Evolutionary conservation across 1,140 invertebrate genomes (phyloP), one percentile per base, ranked within the genome.

Genomic region (Araneus ventricosus): DNA sequence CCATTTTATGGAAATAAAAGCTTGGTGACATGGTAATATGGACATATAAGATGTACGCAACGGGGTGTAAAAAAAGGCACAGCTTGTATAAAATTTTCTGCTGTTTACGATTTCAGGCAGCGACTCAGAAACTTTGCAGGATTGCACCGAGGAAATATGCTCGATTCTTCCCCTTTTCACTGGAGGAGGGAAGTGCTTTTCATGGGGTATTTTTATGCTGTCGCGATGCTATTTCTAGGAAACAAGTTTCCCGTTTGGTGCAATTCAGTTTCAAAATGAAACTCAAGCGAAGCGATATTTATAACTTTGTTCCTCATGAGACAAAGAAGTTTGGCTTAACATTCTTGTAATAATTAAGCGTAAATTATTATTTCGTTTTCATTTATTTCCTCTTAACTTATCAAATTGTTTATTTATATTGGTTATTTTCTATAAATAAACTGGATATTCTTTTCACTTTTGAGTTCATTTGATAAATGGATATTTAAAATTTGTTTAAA

Each of bases 51-150:
- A 75, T 75, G 70, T 37, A 37, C 70, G 70, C 70, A 75, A 34
- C 34, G 70, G 70, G 17, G 70, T 75, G 70, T 75, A 75, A 61
- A 61, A 61, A 61, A 75, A 75, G 70, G 27, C 70, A 75, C 70
- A 34, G 27, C 70, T 75, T 75, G 70, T 75, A 75, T 75, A 75
- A 75, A 75, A 75, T 75, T 34, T 75, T 75, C 30, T 75, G 70
- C 70, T 75, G 70, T 75, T 75, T 75, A 75, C 70, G 70, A 75
- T 75, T 75, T 75, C 70, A 75, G 20, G 17, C 70, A 75, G 70
- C 27, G 30, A 75, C 27, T 34, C 70, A 75, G 70, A 75, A 75
- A 75, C 70, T 34, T 75, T 34, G 30, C 70, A 37, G 70, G 70
- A 34, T 75, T 75, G 70, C 70, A 75, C 27, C 30, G 70, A 75